Base-by-base conservation (phyloP, 2,888 invertebrate species). In the Mimachlamys varia region DNA sequence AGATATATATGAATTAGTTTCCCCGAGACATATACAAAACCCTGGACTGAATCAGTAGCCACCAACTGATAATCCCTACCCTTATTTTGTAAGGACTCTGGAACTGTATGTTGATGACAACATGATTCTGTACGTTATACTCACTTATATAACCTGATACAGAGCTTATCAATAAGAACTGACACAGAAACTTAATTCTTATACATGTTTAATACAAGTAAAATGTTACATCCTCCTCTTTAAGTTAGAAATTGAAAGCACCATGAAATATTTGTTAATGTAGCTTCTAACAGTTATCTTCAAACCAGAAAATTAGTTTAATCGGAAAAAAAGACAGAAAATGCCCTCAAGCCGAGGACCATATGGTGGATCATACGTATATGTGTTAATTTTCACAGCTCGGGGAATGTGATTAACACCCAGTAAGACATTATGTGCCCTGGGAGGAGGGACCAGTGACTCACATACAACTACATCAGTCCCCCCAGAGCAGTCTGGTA, bases 361-460 rank as follows among this genome's bases (percentile, higher is more conserved):
- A 76, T 76, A 76, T 76, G 76, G 76, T 76, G 76, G 27, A 33
- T 76, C 27, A 12, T 15, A 76, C n/a, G n/a, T 76, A 76, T 76
- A 76, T 76, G 76, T 76, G 76, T 76, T 76, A 27, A 76, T 76
- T 76, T 76, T 76, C 76, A 76, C 76, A 76, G 76, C 76, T 76
- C 76, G 33, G 76, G 33, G 27, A 76, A 76, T 76, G 76, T 76
- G 76, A 76, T 76, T 76, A 76, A 33, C 76, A 33, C 33, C 17
- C 27, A 76, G 76, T 76, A 33, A 33, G 76, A 17, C 13, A 0
- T 4, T 76, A 33, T 33, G 33, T 76, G 76, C 33, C 76, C 76
- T 76, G 22, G 27, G 22, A 33, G 76, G 76, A 12, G 76, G 27
- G 7, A 76, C 76, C 33, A 76, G 33, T 76, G 76, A 76, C 33